Evolutionary conservation across 1,140 invertebrate genomes (phyloP).

Genomic region (Atopsyche davidsoni): DNA sequence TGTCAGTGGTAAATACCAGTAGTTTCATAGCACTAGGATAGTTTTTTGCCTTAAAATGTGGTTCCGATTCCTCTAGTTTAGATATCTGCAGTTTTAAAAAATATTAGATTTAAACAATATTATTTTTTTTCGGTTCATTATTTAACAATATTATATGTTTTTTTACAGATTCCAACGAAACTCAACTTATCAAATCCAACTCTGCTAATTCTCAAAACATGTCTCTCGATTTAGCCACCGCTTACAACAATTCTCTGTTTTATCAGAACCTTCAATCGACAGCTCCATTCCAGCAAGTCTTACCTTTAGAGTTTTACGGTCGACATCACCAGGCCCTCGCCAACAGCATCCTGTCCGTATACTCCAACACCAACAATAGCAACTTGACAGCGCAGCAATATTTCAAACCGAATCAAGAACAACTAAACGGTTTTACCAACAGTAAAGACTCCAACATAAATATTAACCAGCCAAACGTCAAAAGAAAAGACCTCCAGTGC

Average conservation of each 20-base stretch:
- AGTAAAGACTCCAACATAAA: slow-evolving; percentile 17
- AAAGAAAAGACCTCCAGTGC: background rate
- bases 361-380: slow-evolving; percentile 13
- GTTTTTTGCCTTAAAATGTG: no score
- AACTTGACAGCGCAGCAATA: slow-evolving; percentile 19
- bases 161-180: no score
- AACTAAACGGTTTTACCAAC: background rate
- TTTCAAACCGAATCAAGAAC: slow-evolving; percentile 10
- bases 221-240: background rate
- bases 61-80: no score
- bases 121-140: no score
- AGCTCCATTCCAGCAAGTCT: slow-evolving; percentile 16
- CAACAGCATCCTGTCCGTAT: slow-evolving; percentile 19
- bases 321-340: slow-evolving; percentile 26
- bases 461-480: no score
- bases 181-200: no score
- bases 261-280: slow-evolving; percentile 24
- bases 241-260: slow-evolving; percentile 22
- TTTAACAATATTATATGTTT: no score
- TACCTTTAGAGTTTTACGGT: slow-evolving; percentile 24
- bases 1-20: no score
- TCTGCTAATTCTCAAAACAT: no score
- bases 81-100: no score
- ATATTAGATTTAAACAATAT: no score
- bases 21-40: no score